These are phyloP conservation scores for Apteryx owenii DNA, from an alignment of 2,113 vertebrate genomes.

Conservation along the genomic window DNA sequence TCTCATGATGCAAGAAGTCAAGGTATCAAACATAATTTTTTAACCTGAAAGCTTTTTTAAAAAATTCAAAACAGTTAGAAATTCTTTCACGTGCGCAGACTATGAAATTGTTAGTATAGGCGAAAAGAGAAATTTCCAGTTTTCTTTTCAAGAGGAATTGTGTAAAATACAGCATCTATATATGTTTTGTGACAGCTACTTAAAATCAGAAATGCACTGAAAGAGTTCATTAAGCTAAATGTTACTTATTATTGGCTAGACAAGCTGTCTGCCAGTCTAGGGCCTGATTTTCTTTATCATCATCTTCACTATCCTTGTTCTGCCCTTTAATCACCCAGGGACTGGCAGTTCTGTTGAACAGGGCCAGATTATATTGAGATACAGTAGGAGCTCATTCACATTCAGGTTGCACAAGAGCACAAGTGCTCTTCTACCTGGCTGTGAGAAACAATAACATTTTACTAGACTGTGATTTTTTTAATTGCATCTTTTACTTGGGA, in stretches of 20 bases:
- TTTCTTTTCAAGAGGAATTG: neutral
- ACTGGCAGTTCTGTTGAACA: neutral
- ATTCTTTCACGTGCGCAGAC: neutral
- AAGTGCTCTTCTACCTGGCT: neutral
- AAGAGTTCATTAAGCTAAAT: neutral
- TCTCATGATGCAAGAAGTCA: neutral
- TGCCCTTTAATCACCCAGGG: neutral
- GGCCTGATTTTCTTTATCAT: neutral
- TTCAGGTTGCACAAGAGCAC: accelerated
- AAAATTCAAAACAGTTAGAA: neutral
- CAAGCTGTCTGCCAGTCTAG: neutral
- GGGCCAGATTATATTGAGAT: neutral
- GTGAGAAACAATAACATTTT: neutral
- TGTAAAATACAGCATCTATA: neutral
- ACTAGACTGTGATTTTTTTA: slow-evolving; percentile 37
- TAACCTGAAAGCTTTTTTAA: neutral
- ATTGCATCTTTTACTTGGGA: neutral
- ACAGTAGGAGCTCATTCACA: neutral
- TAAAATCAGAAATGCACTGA: neutral
- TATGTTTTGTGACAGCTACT: neutral
- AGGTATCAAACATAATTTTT: neutral
- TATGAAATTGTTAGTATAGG: neutral
- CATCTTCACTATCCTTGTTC: neutral
- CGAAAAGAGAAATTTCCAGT: too few species aligned
- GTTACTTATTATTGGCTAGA: neutral